Percentiles rank a stretch among this genome's conserved stretches.
Evolutionary conservation across 2,888 invertebrate species (phyloP).

Genomic region (Caenorhabditis sp.): DNA sequence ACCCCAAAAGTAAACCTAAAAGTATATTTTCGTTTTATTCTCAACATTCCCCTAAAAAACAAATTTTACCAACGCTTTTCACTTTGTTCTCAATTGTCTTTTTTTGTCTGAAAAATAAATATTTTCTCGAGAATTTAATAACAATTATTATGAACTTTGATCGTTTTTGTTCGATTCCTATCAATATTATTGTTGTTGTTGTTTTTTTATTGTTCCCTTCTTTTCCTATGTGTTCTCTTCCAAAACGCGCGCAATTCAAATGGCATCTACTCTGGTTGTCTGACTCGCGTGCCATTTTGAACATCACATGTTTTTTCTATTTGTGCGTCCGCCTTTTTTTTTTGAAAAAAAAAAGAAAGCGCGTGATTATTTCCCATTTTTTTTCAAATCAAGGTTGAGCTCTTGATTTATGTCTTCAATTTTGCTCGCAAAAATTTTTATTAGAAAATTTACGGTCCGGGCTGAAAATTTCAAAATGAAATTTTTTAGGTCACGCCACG

Average conservation of each 20-base stretch:
- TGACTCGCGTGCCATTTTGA: background rate
- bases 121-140: slow-evolving; percentile 20
- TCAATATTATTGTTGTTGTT: slow-evolving; percentile 7
- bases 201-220: slow-evolving; percentile 4
- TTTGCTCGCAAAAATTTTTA: no score
- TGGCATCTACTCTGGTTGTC: background rate
- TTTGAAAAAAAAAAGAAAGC: background rate
- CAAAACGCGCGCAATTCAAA: slow-evolving; percentile 10
- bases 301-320: background rate
- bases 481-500: no score
- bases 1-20: background rate
- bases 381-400: background rate
- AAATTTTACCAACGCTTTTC: background rate
- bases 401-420: no score
- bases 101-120: background rate
- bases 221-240: slow-evolving; percentile 7
- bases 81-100: background rate
- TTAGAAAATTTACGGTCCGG: no score
- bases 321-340: background rate
- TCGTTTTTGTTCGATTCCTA: slow-evolving; percentile 4
- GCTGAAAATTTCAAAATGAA: no score
- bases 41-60: slow-evolving; percentile 13
- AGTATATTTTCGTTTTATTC: background rate
- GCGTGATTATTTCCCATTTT: background rate
- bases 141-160: no score